Evolutionary conservation across 2,797 vertebrate genomes (phyloP), one percentile per base, ranked within the genome.

Genomic region (Pogoniulus pusillus): DNA sequence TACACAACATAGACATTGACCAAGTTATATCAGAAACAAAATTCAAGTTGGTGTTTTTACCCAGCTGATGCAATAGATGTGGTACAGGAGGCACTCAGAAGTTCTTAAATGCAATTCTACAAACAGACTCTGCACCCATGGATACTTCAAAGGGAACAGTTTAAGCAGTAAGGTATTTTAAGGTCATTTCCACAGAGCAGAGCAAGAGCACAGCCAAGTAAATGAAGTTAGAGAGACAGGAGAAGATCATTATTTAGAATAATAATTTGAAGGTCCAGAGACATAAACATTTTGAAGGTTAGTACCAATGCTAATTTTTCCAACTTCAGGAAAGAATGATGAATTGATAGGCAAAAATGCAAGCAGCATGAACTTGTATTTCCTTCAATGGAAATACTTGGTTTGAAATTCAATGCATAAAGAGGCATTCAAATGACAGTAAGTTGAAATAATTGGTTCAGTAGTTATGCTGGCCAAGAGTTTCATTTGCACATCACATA

Each of bases 311-410:
- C 10, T 39, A 43, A 37, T 16, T 74, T 92, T 73, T 73, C 68
- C 58, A 77, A 17, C 16, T 30, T n/a, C 45, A 82, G 60, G 32
- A 81, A 86, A 47, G 76, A 68, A 23, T 17, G 23, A 65, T 7
- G 30, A 81, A 90, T 77, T 5, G 9, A 92, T 5, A 68, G 30
- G 32, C 13, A 80, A 77, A 89, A 91, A 74, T 13, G 27, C 22
- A 88, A 74, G 68, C 16, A 74, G 34, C 45, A 43, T 8, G 30
- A 91, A 57, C 9, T 15, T 1, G 4, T 76, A 72, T 72, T 84
- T 88, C 34, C 69, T 74, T 64, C 77, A 74, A 86, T 86, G 30
- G 41, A 92, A 89, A 91, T 65, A 53, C 14, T 85, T 91, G 43
- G 15, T 89, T 91, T 91, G 57, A 91, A 79, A 10, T 29, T 70